Evolutionary conservation across 2,113 vertebrate genomes (phyloP), one percentile per base, ranked within the genome.

Genomic region (Gymnarchus niloticus): DNA sequence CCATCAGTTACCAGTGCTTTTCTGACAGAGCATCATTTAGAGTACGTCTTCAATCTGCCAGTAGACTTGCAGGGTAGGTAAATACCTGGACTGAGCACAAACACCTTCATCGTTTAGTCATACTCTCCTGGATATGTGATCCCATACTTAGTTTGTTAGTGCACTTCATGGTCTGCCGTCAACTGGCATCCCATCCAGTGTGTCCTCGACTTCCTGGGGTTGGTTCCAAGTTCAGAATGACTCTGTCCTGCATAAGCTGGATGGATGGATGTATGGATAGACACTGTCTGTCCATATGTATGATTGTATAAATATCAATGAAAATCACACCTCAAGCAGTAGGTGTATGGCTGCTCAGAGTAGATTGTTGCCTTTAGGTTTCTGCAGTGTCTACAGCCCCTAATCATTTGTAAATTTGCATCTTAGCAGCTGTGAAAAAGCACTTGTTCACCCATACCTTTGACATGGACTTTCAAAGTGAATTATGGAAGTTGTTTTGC

Each of bases 341-440:
- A n/a, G 56, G 56, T 23, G 56, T 6, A 19, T 77, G 73, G 14
- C 41, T n/a, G 19, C 4, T 2, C 23, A n/a, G 37, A 41, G 54
- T 21, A 23, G 3, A 41, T 21, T 6, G 37, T 37, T 59, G 82
- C 56, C 56, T 28, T 8, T 0, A 14, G 17, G 33, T 83, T 57
- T 41, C 25, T 33, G 14, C 37, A 5, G 61, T 23, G 37, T 21
- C 56, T 54, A 83, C 21, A 44, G 8, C 76, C 44, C 41, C 82
- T 56, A 2, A 6, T 81, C 44, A 51, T n/a, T 12, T 49, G 46
- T 81, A 51, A 51, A 81, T 81, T 81, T 51, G 87, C 91, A 90
- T 88, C 83, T 82, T 87, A 84, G 90, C 91, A 90, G 84, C 84
- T 86, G 88, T 85, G 90, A 89, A 91, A 88, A 80, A 88, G 87